Evolutionary conservation across 2,888 invertebrate genomes (phyloP), one percentile per base, ranked within the genome.

Genomic region (Camptogramma bilineatum): DNA sequence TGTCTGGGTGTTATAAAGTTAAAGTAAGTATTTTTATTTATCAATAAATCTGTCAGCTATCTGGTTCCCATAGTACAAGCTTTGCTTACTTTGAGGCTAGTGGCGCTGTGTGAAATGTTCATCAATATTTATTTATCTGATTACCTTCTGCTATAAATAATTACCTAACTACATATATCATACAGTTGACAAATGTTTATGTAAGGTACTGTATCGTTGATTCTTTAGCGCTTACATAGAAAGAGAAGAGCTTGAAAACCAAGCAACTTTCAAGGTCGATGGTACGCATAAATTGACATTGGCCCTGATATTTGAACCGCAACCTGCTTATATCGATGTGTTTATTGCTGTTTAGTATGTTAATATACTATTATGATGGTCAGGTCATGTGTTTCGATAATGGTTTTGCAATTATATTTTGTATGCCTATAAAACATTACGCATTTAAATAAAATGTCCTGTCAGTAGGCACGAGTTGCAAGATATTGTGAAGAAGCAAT

Each of bases 251-350:
- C 16, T 16, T 42, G 2, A 42, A 4, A 42, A 2, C 42, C 16
- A 16, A 16, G 42, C 5, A 42, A 16, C 61, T 47, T 58, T 64
- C 57, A 70, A 72, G 68, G 68, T 46, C 69, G 73, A 72, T 75
- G 74, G 67, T 62, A 70, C 72, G 74, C 73, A 72, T 77, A 76
- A 68, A 73, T 75, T 83, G 81, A 80, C 81, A 81, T 82, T 85
- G 84, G 77, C 84, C 79, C 77, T 83, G 83, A 83, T 82, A 80
- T 80, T 81, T 81, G 77, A 79, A 80, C 76, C 71, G 75, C 39
- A 56, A 48, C 16, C 48, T 47, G 64, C 68, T 77, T 68, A 65
- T 71, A 63, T 54, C 62, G 66, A 55, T 73, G 55, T 70, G 59
- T 62, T 63, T 66, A 64, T 54, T 62, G 66, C 66, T 55, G 67